Percentiles rank a stretch among this genome's conserved stretches.
These are phyloP conservation scores for Brachionus koreanus DNA, from an alignment of 1,140 invertebrate species.

Conservation along the genomic window DNA sequence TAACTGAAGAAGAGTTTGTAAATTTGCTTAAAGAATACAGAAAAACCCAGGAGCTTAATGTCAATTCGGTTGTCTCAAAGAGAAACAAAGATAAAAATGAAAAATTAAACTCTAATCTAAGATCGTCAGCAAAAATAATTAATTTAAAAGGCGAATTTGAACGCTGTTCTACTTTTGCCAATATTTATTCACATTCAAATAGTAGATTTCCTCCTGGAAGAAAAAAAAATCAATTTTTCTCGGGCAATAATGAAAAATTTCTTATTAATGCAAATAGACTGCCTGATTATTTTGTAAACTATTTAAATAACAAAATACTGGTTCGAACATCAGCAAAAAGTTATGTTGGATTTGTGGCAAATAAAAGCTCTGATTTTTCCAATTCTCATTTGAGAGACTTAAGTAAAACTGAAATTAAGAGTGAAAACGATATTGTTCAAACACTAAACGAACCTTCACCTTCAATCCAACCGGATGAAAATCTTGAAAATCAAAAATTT, in stretches of 20 bases:
- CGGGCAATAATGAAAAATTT: background rate
- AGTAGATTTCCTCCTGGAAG: background rate
- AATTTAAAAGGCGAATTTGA: constrained; percentile 21
- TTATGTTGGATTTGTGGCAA: background rate
- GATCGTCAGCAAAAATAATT: background rate
- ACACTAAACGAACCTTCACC: background rate
- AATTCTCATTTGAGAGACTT: background rate
- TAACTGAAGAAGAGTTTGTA: constrained; percentile 35
- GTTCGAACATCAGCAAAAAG: background rate
- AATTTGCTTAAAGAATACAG: constrained; percentile 17
- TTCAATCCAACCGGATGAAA: background rate
- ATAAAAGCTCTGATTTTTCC: background rate
- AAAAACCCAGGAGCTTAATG: constrained; percentile 3
- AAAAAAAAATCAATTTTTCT: background rate
- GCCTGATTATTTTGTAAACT: constrained; percentile 29
- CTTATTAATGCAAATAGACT: background rate
- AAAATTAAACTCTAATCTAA: background rate
- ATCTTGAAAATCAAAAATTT: background rate
- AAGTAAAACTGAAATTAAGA: background rate
- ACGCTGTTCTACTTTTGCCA: background rate
- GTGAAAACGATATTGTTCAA: background rate
- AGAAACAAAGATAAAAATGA: background rate
- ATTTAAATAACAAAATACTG: constrained; percentile 27
- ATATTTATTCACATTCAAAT: background rate
- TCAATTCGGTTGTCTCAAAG: background rate